phyloP scores from a whole-genome alignment of 1,140 invertebrate genomes.

The Anoplophora glabripennis region DNA sequence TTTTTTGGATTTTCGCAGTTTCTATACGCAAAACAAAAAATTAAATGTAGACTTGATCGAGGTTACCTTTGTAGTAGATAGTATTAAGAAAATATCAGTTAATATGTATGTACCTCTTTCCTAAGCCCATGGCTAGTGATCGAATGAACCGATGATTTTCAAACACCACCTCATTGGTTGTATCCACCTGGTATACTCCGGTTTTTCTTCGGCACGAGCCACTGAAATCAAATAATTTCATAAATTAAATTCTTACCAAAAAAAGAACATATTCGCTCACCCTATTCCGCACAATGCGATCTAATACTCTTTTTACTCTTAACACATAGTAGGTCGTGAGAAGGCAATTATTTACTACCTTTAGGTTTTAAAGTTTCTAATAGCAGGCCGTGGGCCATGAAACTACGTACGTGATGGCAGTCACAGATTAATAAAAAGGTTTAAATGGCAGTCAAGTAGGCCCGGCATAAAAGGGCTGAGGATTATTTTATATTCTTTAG shows the following conservation, averaged over 20 bases:
- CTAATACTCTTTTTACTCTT: background rate
- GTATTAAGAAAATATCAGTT: no score
- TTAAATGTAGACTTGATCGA: no score
- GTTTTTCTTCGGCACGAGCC: conserved; percentile 35
- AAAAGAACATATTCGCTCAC: background rate
- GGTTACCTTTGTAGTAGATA: no score
- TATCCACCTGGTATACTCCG: conserved; percentile 44
- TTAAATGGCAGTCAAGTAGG: no score
- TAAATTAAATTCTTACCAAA: background rate
- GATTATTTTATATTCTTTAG: no score
- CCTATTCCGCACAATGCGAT: background rate
- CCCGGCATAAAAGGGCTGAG: no score
- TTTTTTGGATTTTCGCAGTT: no score
- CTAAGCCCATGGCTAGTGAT: conserved; percentile 32
- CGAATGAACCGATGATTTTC: conserved; percentile 44
- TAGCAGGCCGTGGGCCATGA: background rate
- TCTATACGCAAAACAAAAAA: no score
- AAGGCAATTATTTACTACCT: background rate
- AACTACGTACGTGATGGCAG: conserved; percentile 2
- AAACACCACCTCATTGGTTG: conserved; percentile 38
- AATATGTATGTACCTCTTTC: conserved; percentile 42
- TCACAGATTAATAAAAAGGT: no score
- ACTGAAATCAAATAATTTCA: conserved; percentile 16
- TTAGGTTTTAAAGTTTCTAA: background rate
- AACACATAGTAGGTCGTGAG: background rate